A percentile compares a stretch with the other conserved stretches of the same genome.
phyloP scores from a whole-genome alignment of 2,888 invertebrate species.

The Linyphia triangularis region DNA sequence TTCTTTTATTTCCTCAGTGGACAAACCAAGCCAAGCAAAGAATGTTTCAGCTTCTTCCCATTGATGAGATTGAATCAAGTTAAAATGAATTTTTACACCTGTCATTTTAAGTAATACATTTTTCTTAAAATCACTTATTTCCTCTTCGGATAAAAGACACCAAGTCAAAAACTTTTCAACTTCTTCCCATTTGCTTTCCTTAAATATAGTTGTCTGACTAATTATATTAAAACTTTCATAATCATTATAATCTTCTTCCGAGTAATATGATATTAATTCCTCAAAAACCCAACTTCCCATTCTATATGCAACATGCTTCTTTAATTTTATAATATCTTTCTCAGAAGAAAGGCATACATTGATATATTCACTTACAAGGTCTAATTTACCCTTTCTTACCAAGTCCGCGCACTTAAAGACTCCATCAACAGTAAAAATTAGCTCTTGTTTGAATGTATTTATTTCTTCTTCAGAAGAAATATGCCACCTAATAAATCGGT shows the following conservation, averaged over 20 bases:
- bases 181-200: slow-evolving; percentile 15
- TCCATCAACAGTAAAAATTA: not conserved
- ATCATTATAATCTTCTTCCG: not conserved
- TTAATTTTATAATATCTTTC: not conserved
- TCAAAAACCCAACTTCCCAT: not conserved
- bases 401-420: not conserved
- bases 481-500: no score
- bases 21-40: slow-evolving; percentile 42
- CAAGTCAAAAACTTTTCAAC: slow-evolving; percentile 34
- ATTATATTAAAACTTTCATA: not conserved
- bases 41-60: slow-evolving; percentile 38
- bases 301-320: not conserved
- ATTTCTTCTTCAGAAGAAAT: no score
- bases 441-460: not conserved
- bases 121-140: slow-evolving; percentile 44
- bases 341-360: slow-evolving; percentile 5
- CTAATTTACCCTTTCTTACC: not conserved
- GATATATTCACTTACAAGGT: not conserved
- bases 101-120: not conserved
- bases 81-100: slow-evolving; percentile 23
- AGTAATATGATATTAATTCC: not conserved
- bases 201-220: not conserved
- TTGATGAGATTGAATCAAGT: slow-evolving; percentile 14
- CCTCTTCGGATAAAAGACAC: slow-evolving; percentile 19
- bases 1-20: slow-evolving; percentile 27